phyloP scores from a whole-genome alignment of 2,797 vertebrate species.

The Syngnathus rostellatus region DNA sequence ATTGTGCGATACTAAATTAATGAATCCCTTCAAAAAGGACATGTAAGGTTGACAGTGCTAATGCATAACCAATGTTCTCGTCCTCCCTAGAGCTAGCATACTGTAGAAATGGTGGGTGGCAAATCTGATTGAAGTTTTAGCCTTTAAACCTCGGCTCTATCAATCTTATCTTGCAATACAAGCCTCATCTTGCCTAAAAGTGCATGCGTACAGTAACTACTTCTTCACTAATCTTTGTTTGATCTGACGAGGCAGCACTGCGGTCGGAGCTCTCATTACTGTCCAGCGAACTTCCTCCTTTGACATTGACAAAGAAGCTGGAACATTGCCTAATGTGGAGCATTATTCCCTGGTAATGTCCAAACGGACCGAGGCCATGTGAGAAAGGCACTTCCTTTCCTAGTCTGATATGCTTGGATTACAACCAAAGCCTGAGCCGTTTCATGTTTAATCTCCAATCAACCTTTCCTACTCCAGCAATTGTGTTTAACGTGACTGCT shows the following conservation, averaged over 20 bases:
- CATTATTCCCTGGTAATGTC: not conserved
- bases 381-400: not conserved
- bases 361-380: not conserved
- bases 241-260: not conserved
- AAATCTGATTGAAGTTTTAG: constrained; percentile 6
- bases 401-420: not conserved
- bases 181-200: not conserved
- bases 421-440: not conserved
- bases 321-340: not conserved
- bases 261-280: not conserved
- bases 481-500: not conserved
- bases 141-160: constrained; percentile 4
- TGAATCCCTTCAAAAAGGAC: not conserved
- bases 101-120: constrained; percentile 3
- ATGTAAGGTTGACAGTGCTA: constrained; percentile 4
- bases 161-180: not conserved
- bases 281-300: not conserved
- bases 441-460: not conserved
- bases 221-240: not conserved
- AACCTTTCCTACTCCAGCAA: not conserved
- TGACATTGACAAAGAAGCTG: not conserved
- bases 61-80: not conserved
- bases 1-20: not conserved
- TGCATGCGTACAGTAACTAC: not conserved
- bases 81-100: not conserved